These are phyloP conservation scores for Epinephelus lanceolatus DNA, from an alignment of 2,113 vertebrate species.

Conservation along the genomic window DNA sequence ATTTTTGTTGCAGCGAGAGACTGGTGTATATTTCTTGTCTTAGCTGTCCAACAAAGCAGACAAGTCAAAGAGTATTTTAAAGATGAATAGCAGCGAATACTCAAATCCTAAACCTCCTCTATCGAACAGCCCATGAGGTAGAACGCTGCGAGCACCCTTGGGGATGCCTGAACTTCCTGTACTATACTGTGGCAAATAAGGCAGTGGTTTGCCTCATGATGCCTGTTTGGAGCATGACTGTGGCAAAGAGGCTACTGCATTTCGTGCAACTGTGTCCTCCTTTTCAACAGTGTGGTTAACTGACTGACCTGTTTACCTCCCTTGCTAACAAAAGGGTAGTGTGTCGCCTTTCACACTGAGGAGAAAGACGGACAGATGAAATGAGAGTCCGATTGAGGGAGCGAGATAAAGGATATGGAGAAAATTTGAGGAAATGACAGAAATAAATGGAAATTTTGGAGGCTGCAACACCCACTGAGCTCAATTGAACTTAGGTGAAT, in stretches of 20 bases:
- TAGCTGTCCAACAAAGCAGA: not conserved
- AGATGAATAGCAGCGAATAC: slow-evolving; percentile 2
- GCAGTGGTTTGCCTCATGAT: not conserved
- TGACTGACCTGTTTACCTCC: slow-evolving; percentile 33
- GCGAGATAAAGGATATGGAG: not conserved
- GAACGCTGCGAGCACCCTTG: not conserved
- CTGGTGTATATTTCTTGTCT: not conserved
- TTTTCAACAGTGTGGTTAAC: slow-evolving; percentile 13
- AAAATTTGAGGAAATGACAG: not conserved
- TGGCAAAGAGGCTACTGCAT: not conserved
- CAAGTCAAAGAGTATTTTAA: slow-evolving; percentile 4
- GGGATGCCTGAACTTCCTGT: not conserved
- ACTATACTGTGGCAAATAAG: not conserved
- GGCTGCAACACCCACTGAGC: not conserved
- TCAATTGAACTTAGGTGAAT: slow-evolving; percentile 8
- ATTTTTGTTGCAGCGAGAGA: slow-evolving; percentile 4
- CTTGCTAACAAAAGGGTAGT: slow-evolving; percentile 4
- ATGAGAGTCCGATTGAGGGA: not conserved
- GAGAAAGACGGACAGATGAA: slow-evolving; percentile 9
- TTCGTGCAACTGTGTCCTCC: slow-evolving; percentile 9
- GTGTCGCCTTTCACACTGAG: slow-evolving; percentile 45
- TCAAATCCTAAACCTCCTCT: slow-evolving; percentile 1
- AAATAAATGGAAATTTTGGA: not conserved
- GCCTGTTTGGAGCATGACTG: not conserved
- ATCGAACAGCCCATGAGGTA: not conserved